Evolutionary conservation across 2,113 vertebrate genomes (phyloP), one percentile per base, ranked within the genome.

Genomic region (Alligator sinensis): DNA sequence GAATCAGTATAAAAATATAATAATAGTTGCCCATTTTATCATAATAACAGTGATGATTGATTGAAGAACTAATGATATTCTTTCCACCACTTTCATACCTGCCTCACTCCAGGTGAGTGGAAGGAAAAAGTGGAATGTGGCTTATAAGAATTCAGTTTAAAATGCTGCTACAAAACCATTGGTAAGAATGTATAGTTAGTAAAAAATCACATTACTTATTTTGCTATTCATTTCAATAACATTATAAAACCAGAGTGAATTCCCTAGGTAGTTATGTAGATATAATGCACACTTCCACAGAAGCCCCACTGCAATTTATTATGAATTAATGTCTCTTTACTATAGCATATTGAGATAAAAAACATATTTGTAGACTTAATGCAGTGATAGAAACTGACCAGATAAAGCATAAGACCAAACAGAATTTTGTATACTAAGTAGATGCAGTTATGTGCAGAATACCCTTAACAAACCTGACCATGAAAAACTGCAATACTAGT

Each of bases 161-260:
- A 59, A 91, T 94, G 30, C 25, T 95, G 85, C 76, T 94, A 55
- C 85, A 62, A 90, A 92, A 94, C 94, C 94, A 93, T 62, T 34
- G 22, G 80, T 62, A 90, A 84, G 79, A 84, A 90, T 94, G 95
- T 93, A 80, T 17, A 86, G 54, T 93, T 88, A 94, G 84, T 58
- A 97, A 81, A 72, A 96, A 95, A 97, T 97, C 86, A 92, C 77
- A 91, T 90, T 97, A 95, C 96, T 96, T 97, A 85, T 63, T 94
- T 61, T 85, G 30, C 86, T 96, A 84, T 80, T 95, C 84, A 90
- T 93, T 87, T 63, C 89, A 82, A 96, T 97, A 96, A 95, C 92
- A 80, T 91, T 75, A 95, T 97, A 97, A 95, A 95, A 87, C 94
- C 77, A 86, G 82, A 82, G 81, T 91, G 55, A 90, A 72, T 54